Base-by-base conservation (phyloP, 2,888 invertebrate genomes). In the Drosophila atripex region DNA sequence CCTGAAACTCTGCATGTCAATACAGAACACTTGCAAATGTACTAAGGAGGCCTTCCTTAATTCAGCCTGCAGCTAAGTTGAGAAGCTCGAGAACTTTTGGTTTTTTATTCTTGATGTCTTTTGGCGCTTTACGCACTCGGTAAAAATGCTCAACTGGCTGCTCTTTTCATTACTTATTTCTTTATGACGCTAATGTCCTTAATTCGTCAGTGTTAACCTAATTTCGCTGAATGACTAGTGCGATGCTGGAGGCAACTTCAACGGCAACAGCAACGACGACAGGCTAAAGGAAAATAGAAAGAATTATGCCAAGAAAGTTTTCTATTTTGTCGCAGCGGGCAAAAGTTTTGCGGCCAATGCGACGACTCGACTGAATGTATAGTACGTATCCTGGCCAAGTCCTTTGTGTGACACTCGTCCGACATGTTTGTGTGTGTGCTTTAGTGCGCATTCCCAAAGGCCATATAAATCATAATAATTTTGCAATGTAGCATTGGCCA, bases 171-270 rank as follows among this genome's bases (percentile, higher is more conserved):
- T 86, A 84, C 87, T 84, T 88, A 84, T 86, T 88, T 88, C 87
- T 87, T 82, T 85, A 86, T 85, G 85, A 85, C 85, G 88, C 85
- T 85, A 85, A 85, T 85, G 85, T 86, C 88, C 85, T 88, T 85
- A 85, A 85, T 85, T 85, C 85, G 85, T 85, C 85, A 85, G 85
- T 85, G 85, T 88, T 85, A 85, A 85, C 85, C 85, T 85, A 85
- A 85, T 85, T 85, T 85, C 78, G 73, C 58, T 72, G 54, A 54
- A 73, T 70, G 73, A 65, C 77, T 69, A 58, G 59, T 58, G 50
- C 77, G 57, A 68, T 28, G 63, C 39, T 39, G 72, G 58, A 77
- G 53, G 69, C 71, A 85, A 72, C 71, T 78, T 76, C 59, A 68
- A 52, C 53, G 71, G 60, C 60, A 55, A 55, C 50, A 25, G 54